Evolutionary conservation across 2,113 vertebrate species (phyloP).

Genomic region (Siniperca knerii): DNA sequence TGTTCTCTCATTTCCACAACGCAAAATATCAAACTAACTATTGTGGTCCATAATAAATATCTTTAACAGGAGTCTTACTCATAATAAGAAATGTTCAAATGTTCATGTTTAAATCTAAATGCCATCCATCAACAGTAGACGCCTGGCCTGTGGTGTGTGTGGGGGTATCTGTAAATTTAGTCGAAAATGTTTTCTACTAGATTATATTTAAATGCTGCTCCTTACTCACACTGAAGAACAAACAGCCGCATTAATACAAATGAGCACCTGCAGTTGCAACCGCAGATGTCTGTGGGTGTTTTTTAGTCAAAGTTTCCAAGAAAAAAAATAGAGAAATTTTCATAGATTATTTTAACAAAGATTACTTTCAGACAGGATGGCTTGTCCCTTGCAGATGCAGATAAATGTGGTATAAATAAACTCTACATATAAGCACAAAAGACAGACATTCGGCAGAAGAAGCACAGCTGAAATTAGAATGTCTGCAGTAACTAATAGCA

Average conservation of each 20-base stretch:
- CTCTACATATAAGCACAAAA: neutral
- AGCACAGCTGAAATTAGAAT: neutral
- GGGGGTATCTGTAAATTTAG: neutral
- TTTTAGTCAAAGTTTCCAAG: conserved; percentile 70
- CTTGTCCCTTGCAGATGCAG: conserved; percentile 57
- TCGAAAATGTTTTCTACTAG: conserved; percentile 45
- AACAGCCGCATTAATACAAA: conserved; percentile 81
- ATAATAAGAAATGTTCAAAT: neutral
- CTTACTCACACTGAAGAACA: conserved; percentile 58
- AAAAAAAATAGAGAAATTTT: conserved; percentile 71
- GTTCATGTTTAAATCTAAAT: neutral
- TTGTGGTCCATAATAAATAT: neutral
- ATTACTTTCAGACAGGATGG: conserved; percentile 76
- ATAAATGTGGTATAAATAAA: conserved; percentile 58
- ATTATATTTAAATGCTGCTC: conserved; percentile 76
- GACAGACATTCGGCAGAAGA: neutral
- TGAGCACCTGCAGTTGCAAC: conserved; percentile 84
- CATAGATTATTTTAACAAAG: conserved; percentile 79
- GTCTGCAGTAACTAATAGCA: neutral
- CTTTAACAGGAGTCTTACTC: too few species aligned
- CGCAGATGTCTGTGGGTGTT: conserved; percentile 80
- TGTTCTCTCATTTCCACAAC: conserved; percentile 32
- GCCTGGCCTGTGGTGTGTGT: neutral
- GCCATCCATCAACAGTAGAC: neutral
- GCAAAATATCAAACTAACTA: conserved; percentile 17